Conservation (phyloP, 53 echinoderm and acorn worm species). For the Glandiceps talaboti region DNA sequence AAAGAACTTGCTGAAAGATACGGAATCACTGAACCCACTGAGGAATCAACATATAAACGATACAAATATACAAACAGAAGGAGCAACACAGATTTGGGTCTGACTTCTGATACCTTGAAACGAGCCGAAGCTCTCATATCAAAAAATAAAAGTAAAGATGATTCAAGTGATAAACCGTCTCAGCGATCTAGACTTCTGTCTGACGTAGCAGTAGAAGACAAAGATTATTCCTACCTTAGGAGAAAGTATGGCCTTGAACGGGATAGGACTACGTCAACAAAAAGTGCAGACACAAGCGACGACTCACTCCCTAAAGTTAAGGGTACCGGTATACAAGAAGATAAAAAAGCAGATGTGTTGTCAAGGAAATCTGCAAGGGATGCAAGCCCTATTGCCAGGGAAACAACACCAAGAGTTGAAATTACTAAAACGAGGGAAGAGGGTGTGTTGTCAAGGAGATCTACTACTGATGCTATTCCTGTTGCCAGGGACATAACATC, state of each 20-base stretch:
- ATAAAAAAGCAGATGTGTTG: not conserved
- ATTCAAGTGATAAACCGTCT: not conserved
- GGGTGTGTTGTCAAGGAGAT: too few relatives aligned
- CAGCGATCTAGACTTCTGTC: not conserved
- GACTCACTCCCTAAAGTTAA: not conserved
- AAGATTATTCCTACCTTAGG: not conserved
- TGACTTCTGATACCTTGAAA: not conserved
- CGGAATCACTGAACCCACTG: slow-evolving; percentile 17
- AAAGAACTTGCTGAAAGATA: slow-evolving; percentile 84
- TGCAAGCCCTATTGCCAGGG: not conserved
- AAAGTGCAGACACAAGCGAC: not conserved
- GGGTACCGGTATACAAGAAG: not conserved
- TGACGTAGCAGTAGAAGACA: not conserved
- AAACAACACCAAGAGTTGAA: too few relatives aligned
- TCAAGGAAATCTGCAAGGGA: not conserved
- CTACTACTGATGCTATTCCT: too few relatives aligned
- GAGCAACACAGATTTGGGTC: not conserved
- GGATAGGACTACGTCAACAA: not conserved
- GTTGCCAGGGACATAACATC: too few relatives aligned
- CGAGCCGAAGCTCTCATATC: not conserved
- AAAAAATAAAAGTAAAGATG: not conserved
- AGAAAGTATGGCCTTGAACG: not conserved
- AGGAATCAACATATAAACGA: not conserved
- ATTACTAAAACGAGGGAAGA: too few relatives aligned
- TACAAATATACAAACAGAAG: not conserved